Evolutionary conservation across 2,797 vertebrate genomes (phyloP), one percentile per base, ranked within the genome.

Genomic region (Neosilurus mollespiculum): DNA sequence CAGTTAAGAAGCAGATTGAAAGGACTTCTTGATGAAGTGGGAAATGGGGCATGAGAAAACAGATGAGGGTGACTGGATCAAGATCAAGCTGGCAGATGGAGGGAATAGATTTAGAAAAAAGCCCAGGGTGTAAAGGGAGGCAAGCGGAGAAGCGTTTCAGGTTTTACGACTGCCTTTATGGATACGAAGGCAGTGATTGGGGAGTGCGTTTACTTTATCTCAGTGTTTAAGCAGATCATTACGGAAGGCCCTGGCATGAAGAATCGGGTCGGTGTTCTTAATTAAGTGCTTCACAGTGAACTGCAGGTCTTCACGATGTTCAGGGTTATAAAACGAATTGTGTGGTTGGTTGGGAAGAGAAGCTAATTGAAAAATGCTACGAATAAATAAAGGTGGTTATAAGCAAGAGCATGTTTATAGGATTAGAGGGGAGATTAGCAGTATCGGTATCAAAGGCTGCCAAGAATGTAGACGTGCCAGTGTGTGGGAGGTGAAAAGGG

Each of bases 21-120:
- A 78, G 37, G 76, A 64, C 37, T 78, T 78, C 64, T 78, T 78
- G 43, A 78, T 78, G 59, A 78, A 26, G 59, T 78, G 76, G 76
- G 76, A 78, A 78, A 78, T 78, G 76, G 43, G 59, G 76, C 76
- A 18, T 51, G 37, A 64, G 37, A 18, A 78, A 78, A 78, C 76
- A 64, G 59, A 78, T 53, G 77, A 78, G 22, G 61, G 16, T 8
- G 77, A 78, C 7, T 78, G 77, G 77, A 78, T 11, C 16, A 5
- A 20, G 77, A 65, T 78, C 77, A 78, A 78, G 43, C 61, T 51
- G 43, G 37, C 77, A 65, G 77, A 78, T 78, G 77, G 77, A 78
- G 77, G 43, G 77, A 78, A 65, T 78, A 65, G 61, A 53, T 65
- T 78, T 65, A 51, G 61, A 78, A 65, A 65, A 26, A 64, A 64